Evolutionary conservation across 2,888 invertebrate genomes (phyloP).

Genomic region (Entomobrya proxima): DNA sequence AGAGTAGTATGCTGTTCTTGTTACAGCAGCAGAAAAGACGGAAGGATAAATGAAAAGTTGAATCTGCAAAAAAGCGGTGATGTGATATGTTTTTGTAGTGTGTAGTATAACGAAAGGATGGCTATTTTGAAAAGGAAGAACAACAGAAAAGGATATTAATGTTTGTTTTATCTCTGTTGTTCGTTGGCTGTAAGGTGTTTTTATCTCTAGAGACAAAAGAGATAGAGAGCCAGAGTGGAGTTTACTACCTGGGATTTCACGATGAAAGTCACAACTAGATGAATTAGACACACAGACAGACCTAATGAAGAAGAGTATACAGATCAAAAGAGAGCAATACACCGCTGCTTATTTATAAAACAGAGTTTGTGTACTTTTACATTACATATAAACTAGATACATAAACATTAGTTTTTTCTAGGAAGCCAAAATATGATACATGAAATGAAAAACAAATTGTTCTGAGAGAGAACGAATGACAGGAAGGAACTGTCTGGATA

Average conservation of each 20-base stretch:
- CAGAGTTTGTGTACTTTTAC: not conserved
- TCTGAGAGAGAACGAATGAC: too few species aligned
- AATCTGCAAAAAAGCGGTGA: too few species aligned
- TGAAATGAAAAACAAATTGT: too few species aligned
- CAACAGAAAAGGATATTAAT: not conserved
- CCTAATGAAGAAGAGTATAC: conserved; percentile 25
- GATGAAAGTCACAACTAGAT: conserved; percentile 38
- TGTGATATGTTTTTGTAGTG: too few species aligned
- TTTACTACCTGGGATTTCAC: not conserved
- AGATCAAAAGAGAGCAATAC: not conserved
- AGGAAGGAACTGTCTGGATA: too few species aligned
- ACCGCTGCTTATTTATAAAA: not conserved
- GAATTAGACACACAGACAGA: not conserved
- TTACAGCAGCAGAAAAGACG: not conserved
- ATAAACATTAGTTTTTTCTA: too few species aligned
- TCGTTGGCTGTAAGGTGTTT: not conserved
- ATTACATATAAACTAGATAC: not conserved
- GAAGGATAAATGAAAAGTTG: not conserved
- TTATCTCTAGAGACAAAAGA: conserved; percentile 10
- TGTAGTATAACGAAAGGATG: too few species aligned
- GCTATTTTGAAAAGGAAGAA: not conserved
- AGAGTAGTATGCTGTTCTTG: not conserved
- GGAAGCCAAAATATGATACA: too few species aligned
- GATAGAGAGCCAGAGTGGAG: not conserved
- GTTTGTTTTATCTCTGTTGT: not conserved